Evolutionary conservation across 2,888 invertebrate species (phyloP), one percentile per base, ranked within the genome.

Genomic region (Drosophila paracracens): DNA sequence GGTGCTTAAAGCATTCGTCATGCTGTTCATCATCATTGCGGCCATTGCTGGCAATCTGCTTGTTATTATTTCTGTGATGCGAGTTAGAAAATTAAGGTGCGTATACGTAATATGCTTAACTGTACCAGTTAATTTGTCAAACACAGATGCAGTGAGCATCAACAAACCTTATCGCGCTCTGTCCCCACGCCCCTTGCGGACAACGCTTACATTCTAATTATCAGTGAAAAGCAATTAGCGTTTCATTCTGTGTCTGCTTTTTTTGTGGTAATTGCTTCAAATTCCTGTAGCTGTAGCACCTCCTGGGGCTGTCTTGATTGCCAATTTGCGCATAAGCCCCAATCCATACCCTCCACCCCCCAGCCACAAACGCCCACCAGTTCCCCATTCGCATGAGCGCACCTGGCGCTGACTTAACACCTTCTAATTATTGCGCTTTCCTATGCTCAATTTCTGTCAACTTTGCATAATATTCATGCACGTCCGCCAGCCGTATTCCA

Each of bases 31-130:
- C 74, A 98, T 98, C 76, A 92, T 97, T 58, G 96, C 97, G 53
- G 98, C 98, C 78, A 95, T 98, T 68, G 96, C 98, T 83, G 98
- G 98, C 53, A 98, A 98, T 92, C 94, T 98, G 56, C 94, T 98
- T 59, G 98, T 98, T 79, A 98, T 98, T 81, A 96, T 97, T 46
- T 96, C 96, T 87, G 97, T 97, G 90, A 96, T 97, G 96, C 93
- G 98, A 92, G 95, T 95, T 92, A 94, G 95, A 83, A 95, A 95
- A 92, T 91, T 95, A 79, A 93, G 95, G 82, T 93, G 84, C 91
- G 89, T 89, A 84, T 84, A 77, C 79, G 71, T 63, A 68, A 77
- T 71, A 43, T 62, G 43, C 5, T 16, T 25, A 16, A 10, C n/a
- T 54, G 21, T 33, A 36, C 52, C n/a, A 6, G 36, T 27, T 58